Evolutionary conservation across 2,888 invertebrate species (phyloP).

Genomic region (Galeruca laticollis): DNA sequence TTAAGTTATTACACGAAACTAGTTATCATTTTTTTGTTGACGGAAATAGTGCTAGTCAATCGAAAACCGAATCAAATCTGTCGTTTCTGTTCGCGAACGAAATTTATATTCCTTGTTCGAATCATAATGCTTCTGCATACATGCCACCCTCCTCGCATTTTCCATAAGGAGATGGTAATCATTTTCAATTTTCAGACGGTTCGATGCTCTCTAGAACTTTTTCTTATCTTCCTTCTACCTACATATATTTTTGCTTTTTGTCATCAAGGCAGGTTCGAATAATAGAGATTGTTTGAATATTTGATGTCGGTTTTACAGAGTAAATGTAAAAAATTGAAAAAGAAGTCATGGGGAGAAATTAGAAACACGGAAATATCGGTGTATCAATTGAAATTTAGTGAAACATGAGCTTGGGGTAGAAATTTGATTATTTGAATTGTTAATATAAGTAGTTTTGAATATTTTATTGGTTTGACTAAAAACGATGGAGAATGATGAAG

Average conservation of each 20-base stretch:
- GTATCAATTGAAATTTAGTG: too few relatives aligned
- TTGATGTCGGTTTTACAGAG: background rate
- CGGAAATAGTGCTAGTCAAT: background rate
- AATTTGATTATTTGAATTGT: too few relatives aligned
- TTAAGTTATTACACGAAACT: too few relatives aligned
- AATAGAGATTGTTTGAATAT: constrained; percentile 4
- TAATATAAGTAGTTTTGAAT: too few relatives aligned
- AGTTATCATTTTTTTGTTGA: too few relatives aligned
- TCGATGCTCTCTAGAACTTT: constrained; percentile 18
- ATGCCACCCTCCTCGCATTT: constrained; percentile 18
- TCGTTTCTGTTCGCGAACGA: constrained; percentile 3
- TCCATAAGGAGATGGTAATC: constrained; percentile 22
- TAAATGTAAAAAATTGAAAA: background rate
- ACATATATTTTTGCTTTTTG: constrained; percentile 7
- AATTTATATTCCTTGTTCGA: constrained; percentile 8
- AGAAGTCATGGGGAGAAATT: background rate
- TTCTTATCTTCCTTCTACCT: constrained; percentile 6
- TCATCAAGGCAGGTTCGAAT: constrained; percentile 1
- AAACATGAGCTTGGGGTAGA: too few relatives aligned
- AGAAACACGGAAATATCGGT: background rate
- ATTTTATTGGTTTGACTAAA: too few relatives aligned
- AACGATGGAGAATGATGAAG: too few relatives aligned
- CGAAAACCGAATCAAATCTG: background rate
- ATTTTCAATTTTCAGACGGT: constrained; percentile 24
- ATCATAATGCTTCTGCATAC: constrained; percentile 28